Conservation (phyloP, 2,888 invertebrate genomes). For the Chamaedrilus cognettii region DNA sequence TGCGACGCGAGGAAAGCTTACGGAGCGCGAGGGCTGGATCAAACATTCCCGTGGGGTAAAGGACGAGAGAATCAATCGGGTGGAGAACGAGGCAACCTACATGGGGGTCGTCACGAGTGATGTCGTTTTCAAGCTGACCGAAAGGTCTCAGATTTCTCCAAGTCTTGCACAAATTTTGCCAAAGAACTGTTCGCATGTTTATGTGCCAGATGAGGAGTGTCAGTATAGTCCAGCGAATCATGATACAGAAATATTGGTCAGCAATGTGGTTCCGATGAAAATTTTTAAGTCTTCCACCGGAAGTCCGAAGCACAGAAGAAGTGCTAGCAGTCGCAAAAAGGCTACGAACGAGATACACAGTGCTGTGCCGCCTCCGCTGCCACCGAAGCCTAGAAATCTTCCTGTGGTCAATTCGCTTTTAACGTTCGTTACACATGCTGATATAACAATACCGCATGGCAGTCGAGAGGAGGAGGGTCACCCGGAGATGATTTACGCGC, state of each 20-base stretch:
- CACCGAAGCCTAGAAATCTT: constrained; percentile 38
- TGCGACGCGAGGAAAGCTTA: constrained; percentile 27
- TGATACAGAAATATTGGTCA: too few relatives aligned
- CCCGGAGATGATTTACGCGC: too few relatives aligned
- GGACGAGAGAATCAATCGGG: not conserved
- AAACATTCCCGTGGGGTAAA: constrained; percentile 26
- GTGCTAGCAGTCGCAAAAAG: not conserved
- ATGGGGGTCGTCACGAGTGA: constrained; percentile 33
- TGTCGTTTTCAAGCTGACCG: constrained; percentile 27
- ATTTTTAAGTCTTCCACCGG: not conserved
- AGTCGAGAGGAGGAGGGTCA: too few relatives aligned
- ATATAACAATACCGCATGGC: too few relatives aligned
- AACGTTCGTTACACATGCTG: too few relatives aligned
- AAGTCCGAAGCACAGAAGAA: not conserved
- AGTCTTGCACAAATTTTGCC: constrained; percentile 31
- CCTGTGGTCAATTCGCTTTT: constrained; percentile 16
- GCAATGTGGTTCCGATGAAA: too few relatives aligned
- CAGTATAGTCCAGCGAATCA: not conserved
- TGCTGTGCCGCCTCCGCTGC: constrained; percentile 37
- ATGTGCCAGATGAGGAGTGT: constrained; percentile 29
- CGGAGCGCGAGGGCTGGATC: constrained; percentile 31
- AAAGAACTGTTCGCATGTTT: constrained; percentile 26
- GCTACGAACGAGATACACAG: not conserved
- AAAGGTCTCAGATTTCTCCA: not conserved
- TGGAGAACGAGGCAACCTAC: constrained; percentile 10